These are phyloP conservation scores for Lochmaea capreae DNA, from an alignment of 2,888 invertebrate genomes.

Conservation along the genomic window DNA sequence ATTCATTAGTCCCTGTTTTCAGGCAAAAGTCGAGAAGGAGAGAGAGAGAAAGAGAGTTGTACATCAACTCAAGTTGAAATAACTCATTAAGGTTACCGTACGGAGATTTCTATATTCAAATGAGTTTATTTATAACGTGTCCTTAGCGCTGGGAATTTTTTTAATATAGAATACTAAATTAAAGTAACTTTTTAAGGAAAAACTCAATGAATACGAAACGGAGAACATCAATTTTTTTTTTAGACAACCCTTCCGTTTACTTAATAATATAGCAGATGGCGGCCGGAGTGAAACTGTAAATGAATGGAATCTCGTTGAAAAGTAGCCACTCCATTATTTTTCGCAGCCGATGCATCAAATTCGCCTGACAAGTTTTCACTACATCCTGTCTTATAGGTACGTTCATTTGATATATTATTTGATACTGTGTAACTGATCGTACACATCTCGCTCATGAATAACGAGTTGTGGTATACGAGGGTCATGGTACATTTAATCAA, in stretches of 20 bases:
- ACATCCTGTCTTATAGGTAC: slow-evolving; percentile 21
- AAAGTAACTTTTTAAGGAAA: too few species aligned
- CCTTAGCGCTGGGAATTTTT: neutral
- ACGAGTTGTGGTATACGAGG: neutral
- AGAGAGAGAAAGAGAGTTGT: too few species aligned
- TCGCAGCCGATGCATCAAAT: slow-evolving; percentile 30
- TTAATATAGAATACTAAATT: neutral
- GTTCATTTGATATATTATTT: slow-evolving; percentile 32
- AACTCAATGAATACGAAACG: neutral
- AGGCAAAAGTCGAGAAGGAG: neutral
- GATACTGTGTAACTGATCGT: slow-evolving; percentile 33
- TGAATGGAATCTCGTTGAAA: slow-evolving; percentile 29
- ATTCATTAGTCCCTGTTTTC: slow-evolving; percentile 48
- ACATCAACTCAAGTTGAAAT: slow-evolving; percentile 3
- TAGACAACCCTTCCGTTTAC: neutral
- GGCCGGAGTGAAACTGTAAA: slow-evolving; percentile 2
- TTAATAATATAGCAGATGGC: neutral
- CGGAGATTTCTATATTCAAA: neutral
- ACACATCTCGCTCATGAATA: slow-evolving; percentile 21
- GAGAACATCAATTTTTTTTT: neutral
- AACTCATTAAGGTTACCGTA: slow-evolving; percentile 16
- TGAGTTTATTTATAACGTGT: neutral
- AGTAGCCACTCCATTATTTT: slow-evolving; percentile 29
- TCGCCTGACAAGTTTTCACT: slow-evolving; percentile 34
- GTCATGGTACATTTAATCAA: neutral